Evolutionary conservation across 2,113 vertebrate genomes (phyloP).

Genomic region (Zosterops lateralis): DNA sequence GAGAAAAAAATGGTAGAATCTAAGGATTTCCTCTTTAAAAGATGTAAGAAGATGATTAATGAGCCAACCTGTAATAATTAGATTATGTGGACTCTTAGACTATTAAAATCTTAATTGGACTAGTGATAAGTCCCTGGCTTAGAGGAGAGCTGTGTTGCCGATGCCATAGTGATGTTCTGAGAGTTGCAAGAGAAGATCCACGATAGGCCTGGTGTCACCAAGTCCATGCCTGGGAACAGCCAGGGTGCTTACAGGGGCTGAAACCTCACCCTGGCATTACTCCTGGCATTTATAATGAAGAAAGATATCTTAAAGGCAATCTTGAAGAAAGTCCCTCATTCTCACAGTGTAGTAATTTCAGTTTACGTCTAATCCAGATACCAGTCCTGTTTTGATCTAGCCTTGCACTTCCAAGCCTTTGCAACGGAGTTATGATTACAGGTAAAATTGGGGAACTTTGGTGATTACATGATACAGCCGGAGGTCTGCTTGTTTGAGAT

Average conservation of each 20-base stretch:
- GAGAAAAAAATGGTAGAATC: background rate
- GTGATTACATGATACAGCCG: background rate
- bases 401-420: background rate
- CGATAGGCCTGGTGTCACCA: background rate
- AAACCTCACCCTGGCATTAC: fast-evolving
- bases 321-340: background rate
- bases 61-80: background rate
- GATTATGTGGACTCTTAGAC: background rate
- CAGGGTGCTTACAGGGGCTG: too few species aligned
- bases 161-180: background rate
- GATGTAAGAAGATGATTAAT: background rate
- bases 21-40: background rate
- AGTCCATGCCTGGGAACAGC: fast-evolving
- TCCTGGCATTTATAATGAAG: background rate
- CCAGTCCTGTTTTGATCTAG: background rate
- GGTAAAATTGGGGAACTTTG: background rate
- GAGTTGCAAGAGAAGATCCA: fast-evolving
- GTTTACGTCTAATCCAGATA: background rate
- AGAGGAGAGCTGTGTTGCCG: background rate
- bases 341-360: background rate
- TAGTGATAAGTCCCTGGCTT: background rate
- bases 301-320: background rate
- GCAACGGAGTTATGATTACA: background rate
- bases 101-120: background rate
- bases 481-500: background rate